A percentile compares a stretch with the other conserved stretches of the same genome.
phyloP scores from a whole-genome alignment of 2,113 vertebrate species.

The Lipophrys pholis region DNA sequence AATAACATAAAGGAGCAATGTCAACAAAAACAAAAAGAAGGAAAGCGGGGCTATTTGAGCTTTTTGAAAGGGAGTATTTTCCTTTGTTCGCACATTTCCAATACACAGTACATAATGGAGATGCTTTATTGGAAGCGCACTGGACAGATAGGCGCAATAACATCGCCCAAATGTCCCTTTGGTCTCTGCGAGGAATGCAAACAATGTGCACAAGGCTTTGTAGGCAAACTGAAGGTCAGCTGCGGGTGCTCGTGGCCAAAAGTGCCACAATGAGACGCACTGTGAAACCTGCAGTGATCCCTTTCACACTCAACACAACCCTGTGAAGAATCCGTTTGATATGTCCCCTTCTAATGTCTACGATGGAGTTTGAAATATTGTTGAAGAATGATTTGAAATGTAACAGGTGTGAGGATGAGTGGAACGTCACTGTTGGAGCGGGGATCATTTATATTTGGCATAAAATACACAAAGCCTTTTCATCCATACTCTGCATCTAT shows the following conservation, averaged over 20 bases:
- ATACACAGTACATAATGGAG: slow-evolving; percentile 12
- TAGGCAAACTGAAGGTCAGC: slow-evolving; percentile 36
- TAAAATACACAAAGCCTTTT: too few species aligned
- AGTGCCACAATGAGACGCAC: slow-evolving; percentile 29
- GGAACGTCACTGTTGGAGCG: too few species aligned
- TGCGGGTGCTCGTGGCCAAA: slow-evolving; percentile 21
- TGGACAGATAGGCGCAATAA: not conserved
- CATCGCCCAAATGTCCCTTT: slow-evolving; percentile 22
- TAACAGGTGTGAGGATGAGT: not conserved
- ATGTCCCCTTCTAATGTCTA: not conserved
- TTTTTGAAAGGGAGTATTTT: slow-evolving; percentile 10
- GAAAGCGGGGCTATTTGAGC: not conserved
- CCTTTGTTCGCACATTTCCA: slow-evolving; percentile 25
- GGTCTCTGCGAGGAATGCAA: slow-evolving; percentile 44
- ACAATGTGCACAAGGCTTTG: slow-evolving; percentile 43
- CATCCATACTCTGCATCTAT: too few species aligned
- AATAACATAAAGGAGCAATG: not conserved
- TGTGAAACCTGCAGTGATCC: slow-evolving; percentile 37
- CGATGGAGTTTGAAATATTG: not conserved
- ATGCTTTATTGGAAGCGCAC: slow-evolving; percentile 34
- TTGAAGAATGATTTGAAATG: not conserved
- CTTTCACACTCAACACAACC: slow-evolving; percentile 11
- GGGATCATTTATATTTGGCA: too few species aligned
- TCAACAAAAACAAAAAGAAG: not conserved
- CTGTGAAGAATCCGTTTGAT: slow-evolving; percentile 5